Base-by-base conservation (phyloP, 1,140 invertebrate species). In the Pollicipes pollicipes region DNA sequence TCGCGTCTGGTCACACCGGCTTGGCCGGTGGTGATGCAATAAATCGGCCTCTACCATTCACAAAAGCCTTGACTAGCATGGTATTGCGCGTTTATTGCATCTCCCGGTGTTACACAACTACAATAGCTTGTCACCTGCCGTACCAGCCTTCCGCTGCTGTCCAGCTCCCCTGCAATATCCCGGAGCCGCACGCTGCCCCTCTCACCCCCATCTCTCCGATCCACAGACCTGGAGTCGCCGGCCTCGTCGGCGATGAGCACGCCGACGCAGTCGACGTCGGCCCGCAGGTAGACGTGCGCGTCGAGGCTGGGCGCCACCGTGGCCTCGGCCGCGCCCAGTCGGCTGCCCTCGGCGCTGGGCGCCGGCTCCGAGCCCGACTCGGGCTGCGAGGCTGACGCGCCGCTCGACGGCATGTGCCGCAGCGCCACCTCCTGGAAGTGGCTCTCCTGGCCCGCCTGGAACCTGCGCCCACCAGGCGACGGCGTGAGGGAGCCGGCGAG, bases 241-340 rank as follows among this genome's bases (percentile, higher is more conserved):
- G 81, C 77, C 74, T 85, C 78, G 79, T 86, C 83, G 80, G 85
- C 85, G 24, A 88, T 81, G 21, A 88, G 77, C 68, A 92, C 82
- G 66, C 86, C 87, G 73, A 82, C 81, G 26, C 87, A 80, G 69
- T 83, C 81, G 74, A 84, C 83, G 76, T 87, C 88, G 16, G 88
- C 88, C 79, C 85, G 84, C 21, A 90, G 77, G 77, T 92, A 91
- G n/a, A 93, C 86, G 80, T 90, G 87, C 71, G 84, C 84, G 75
- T 90, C 82, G 70, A 90, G 76, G 78, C 91, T 89, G 0, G 90
- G 89, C 69, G 83, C 81, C 17, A 86, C 78, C 29, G 82, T 81
- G 78, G 86, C 82, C 77, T 86, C 85, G 75, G 83, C 83, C 66
- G 81, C 77, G 73, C 87, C 85, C 76, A 89, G 84, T 32, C 79